These are phyloP conservation scores for Vireo altiloquus DNA, from an alignment of 2,113 vertebrate species.

Conservation along the genomic window DNA sequence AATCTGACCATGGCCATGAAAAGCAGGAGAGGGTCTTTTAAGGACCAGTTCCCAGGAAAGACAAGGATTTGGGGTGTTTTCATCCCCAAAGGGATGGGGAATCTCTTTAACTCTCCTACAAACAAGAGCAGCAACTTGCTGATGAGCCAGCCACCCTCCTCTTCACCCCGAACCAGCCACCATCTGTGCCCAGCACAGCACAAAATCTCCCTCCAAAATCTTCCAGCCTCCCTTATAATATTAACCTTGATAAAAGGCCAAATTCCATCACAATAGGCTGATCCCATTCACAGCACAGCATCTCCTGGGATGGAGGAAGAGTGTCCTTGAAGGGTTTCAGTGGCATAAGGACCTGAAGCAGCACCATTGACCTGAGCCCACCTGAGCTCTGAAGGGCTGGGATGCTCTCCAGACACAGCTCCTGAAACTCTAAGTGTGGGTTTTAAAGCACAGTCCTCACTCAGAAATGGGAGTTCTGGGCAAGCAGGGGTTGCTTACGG, in stretches of 20 bases:
- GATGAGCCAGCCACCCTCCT: neutral
- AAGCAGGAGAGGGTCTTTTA: neutral
- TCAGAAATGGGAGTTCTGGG: neutral
- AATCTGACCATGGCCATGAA: neutral
- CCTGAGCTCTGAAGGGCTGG: neutral
- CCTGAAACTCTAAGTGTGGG: neutral
- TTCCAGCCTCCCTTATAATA: neutral
- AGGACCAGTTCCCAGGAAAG: neutral
- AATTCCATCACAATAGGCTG: neutral
- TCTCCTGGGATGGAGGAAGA: neutral
- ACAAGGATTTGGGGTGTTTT: neutral
- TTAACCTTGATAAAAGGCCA: neutral
- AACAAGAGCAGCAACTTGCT: neutral
- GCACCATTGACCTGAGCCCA: neutral
- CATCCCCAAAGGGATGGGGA: neutral
- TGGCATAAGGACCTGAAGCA: neutral
- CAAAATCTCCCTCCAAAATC: conserved; percentile 12
- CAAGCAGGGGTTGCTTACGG: neutral
- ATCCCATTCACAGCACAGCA: neutral
- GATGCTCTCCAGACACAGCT: neutral
- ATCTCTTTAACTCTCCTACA: neutral
- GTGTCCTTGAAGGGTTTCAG: neutral
- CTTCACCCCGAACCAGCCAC: neutral
- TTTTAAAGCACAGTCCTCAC: neutral
- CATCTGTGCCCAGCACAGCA: neutral